Evolutionary conservation across 2,113 vertebrate species (phyloP).

Genomic region (Poicephalus meyeri): DNA sequence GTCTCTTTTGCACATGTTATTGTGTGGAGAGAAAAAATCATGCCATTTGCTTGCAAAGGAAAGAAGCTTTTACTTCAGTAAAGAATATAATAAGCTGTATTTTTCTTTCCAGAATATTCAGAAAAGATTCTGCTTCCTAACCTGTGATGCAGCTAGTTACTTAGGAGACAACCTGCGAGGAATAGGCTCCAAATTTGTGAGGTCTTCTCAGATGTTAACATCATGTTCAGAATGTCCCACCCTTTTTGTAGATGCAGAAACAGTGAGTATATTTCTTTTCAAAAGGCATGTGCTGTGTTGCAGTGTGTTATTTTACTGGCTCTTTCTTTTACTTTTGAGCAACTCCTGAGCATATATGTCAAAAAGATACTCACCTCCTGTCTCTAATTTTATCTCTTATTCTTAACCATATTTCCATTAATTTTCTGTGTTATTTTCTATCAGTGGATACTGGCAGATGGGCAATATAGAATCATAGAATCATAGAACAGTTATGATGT

Average conservation of each 20-base stretch:
- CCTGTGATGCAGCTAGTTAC: constrained; percentile 91
- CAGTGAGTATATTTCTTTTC: constrained; percentile 79
- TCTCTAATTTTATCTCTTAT: neutral
- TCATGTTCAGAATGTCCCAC: constrained; percentile 96
- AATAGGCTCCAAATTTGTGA: constrained; percentile 95
- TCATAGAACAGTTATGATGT: neutral
- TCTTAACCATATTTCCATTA: neutral
- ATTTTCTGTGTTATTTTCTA: neutral
- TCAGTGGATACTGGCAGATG: neutral
- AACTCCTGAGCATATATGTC: neutral
- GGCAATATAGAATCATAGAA: neutral
- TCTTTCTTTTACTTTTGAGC: neutral
- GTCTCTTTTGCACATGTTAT: neutral
- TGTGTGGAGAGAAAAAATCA: neutral
- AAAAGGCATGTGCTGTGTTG: neutral
- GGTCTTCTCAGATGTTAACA: constrained; percentile 95
- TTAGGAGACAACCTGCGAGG: constrained; percentile 93
- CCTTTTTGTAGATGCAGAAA: constrained; percentile 95
- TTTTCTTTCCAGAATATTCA: constrained; percentile 90
- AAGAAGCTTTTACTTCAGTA: neutral
- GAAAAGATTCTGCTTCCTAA: constrained; percentile 95
- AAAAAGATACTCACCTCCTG: neutral
- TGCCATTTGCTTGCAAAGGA: neutral
- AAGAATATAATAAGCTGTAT: neutral
- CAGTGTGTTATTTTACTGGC: neutral